These are phyloP conservation scores for Drosophila sulfurigaster DNA, from an alignment of 1,140 invertebrate species.

Conservation along the genomic window DNA sequence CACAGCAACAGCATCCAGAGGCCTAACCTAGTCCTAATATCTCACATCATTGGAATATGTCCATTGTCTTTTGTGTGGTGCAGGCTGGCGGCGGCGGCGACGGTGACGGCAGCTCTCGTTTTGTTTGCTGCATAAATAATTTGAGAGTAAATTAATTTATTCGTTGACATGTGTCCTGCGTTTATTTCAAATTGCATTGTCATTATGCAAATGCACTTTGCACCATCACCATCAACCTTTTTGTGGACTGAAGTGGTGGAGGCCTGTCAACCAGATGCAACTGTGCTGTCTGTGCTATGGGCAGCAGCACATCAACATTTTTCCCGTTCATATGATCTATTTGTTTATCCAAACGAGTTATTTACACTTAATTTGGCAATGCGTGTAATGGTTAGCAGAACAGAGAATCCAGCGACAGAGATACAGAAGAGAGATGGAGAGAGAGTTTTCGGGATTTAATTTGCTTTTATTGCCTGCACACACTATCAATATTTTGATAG, in stretches of 20 bases:
- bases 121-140: constrained; percentile 80
- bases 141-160: constrained; percentile 81
- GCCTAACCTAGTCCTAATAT: constrained; percentile 24
- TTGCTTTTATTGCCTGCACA: constrained; percentile 41
- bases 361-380: constrained; percentile 81
- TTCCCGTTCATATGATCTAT: constrained; percentile 54
- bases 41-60: background rate
- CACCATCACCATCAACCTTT: constrained; percentile 9
- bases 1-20: constrained; percentile 2
- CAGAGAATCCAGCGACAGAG: background rate
- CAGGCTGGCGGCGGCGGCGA: constrained; percentile 17
- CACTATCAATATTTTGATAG: constrained; percentile 2
- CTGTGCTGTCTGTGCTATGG: constrained; percentile 17
- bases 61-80: constrained; percentile 32
- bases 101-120: constrained; percentile 9
- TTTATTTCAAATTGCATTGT: constrained; percentile 82
- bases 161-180: constrained; percentile 80
- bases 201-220: constrained; percentile 81
- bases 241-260: background rate
- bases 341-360: constrained; percentile 76
- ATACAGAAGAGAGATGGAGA: background rate
- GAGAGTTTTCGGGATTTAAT: constrained; percentile 34
- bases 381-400: constrained; percentile 44
- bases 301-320: constrained; percentile 32
- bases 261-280: constrained; percentile 36